Evolutionary conservation across 2,888 invertebrate genomes (phyloP).

Genomic region (Xanthorhoe designata): DNA sequence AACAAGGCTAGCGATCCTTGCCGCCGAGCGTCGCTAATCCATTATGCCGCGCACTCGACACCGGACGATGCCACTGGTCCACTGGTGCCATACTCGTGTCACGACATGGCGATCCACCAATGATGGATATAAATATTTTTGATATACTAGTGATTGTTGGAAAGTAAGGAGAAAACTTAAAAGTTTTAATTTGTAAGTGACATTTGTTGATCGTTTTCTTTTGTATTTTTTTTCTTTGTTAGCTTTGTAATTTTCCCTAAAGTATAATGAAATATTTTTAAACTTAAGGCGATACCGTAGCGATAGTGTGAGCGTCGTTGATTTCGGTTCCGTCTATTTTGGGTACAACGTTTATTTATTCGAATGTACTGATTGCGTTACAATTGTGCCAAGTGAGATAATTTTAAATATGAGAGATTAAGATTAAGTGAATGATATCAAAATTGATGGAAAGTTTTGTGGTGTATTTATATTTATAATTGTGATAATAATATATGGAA

Average conservation of each 20-base stretch:
- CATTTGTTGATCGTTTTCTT: slow-evolving; percentile 83
- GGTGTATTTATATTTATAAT: slow-evolving; percentile 79
- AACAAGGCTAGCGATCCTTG: slow-evolving; percentile 16
- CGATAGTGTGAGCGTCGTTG: slow-evolving; percentile 62
- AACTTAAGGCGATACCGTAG: slow-evolving; percentile 68
- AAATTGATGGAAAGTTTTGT: slow-evolving; percentile 81
- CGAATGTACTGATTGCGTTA: slow-evolving; percentile 79
- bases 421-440: slow-evolving; percentile 84
- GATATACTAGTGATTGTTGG: slow-evolving; percentile 81
- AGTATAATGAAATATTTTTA: slow-evolving; percentile 62
- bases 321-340: slow-evolving; percentile 63
- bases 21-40: too few species aligned
- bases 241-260: slow-evolving; percentile 80
- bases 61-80: not conserved
- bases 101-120: slow-evolving; percentile 37
- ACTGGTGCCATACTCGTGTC: slow-evolving; percentile 28
- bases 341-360: slow-evolving; percentile 66
- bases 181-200: slow-evolving; percentile 83
- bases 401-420: slow-evolving; percentile 79
- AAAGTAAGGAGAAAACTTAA: slow-evolving; percentile 75
- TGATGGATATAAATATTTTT: slow-evolving; percentile 69
- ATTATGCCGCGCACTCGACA: too few species aligned
- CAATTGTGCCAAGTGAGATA: slow-evolving; percentile 85
- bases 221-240: slow-evolving; percentile 82
- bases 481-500: slow-evolving; percentile 84